phyloP scores from a whole-genome alignment of 1,140 invertebrate species.

The Bombus haemorrhoidalis region DNA sequence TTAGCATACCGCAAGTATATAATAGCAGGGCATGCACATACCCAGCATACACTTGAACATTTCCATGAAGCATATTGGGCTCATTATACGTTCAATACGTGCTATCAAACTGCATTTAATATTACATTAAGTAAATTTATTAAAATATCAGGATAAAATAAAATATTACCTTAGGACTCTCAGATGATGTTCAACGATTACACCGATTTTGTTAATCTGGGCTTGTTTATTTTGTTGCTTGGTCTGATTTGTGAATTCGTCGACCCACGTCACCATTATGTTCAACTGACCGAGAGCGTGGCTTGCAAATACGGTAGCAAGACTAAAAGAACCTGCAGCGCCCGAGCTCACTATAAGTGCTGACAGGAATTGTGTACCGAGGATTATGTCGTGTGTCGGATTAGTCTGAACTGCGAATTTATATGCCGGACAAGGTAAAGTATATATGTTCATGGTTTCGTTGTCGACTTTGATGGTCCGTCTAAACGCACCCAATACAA shows the following conservation, averaged over 20 bases:
- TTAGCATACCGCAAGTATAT: slow-evolving; percentile 66
- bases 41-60: slow-evolving; percentile 61
- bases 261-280: slow-evolving; percentile 39
- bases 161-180: slow-evolving; percentile 4
- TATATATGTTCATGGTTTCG: not conserved
- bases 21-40: slow-evolving; percentile 70
- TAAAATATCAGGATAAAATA: no score
- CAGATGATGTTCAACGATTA: slow-evolving; percentile 56
- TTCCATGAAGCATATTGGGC: slow-evolving; percentile 64
- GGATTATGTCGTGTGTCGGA: not conserved
- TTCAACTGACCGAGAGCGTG: slow-evolving; percentile 41
- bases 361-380: not conserved
- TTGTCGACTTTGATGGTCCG: not conserved
- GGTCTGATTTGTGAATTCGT: slow-evolving; percentile 10
- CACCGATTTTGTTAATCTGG: slow-evolving; percentile 13
- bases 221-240: not conserved
- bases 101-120: slow-evolving; percentile 61
- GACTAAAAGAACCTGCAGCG: not conserved
- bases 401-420: not conserved
- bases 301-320: not conserved
- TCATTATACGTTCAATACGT: slow-evolving; percentile 58
- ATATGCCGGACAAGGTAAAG: slow-evolving; percentile 29
- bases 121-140: not conserved
- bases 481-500: not conserved
- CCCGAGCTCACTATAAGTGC: not conserved